Evolutionary conservation across 2,888 invertebrate species (phyloP), one percentile per base, ranked within the genome.

Genomic region (Girardia tigrina): DNA sequence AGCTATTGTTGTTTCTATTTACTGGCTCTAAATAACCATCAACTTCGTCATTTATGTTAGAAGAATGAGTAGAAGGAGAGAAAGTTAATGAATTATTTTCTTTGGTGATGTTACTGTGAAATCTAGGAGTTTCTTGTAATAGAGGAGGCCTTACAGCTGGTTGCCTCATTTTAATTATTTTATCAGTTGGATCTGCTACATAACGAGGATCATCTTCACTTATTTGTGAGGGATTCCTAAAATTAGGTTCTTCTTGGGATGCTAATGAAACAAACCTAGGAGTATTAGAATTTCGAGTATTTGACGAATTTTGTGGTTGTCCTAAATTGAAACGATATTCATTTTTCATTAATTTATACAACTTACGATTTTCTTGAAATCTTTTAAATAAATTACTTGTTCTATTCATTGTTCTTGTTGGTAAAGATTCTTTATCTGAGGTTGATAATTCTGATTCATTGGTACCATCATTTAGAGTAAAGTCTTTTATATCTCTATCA

Each of bases 181-280:
- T 56, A n/a, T 56, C 56, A 56, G 56, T 56, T 2, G 56, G 56
- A 56, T 56, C 56, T 20, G 56, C 56, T 16, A 56, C 56, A 56
- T 56, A 56, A 56, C 56, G 56, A 6, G 56, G 56, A 56, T 56
- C 56, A 56, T 56, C 56, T 20, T 56, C 56, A 8, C 20, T 16
- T 20, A 56, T 56, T 12, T 6, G n/a, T 20, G 56, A 23, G 20
- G n/a, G 56, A 56, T 56, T 56, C 23, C 56, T 56, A 23, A 56
- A 56, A 8, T n/a, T 56, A 56, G 56, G 56, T 16, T 56, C 56
- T 56, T 56, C 56, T 56, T 56, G 56, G 23, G 56, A 56, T 56
- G 56, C 56, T 56, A 56, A 56, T 12, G 56, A 56, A 56, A 56
- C 56, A n/a, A 56, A 56, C 23, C 56, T 56, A 20, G 56, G 56